Evolutionary conservation across 2,113 vertebrate genomes (phyloP), one percentile per base, ranked within the genome.

Genomic region (Elgaria multicarinata): DNA sequence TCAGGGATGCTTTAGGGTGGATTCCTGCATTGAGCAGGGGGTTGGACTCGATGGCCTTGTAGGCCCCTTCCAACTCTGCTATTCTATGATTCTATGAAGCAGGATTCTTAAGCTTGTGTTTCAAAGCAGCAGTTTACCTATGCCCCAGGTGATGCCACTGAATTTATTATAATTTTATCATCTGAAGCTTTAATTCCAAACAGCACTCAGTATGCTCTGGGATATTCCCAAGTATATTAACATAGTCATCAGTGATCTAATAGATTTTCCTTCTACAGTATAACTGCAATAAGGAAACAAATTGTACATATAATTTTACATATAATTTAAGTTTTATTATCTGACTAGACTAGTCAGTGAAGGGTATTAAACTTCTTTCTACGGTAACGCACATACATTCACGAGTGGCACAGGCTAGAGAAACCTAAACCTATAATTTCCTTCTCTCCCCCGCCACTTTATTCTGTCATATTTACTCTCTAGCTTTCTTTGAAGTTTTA

Each of bases 371-470:
- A 69, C 64, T 46, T 69, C 26, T 83, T 13, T 69, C 87, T 78
- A 3, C 8, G 74, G 26, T 46, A 90, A 66, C 39, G 77, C 62
- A 76, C 0, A 22, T 16, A 67, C n/a, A 39, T 53, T 58, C 26
- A 85, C 79, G 26, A 18, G 8, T 62, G 39, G 26, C 71, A 36
- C 0, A 0, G n/a, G 36, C 44, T 85, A 39, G 0, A 8, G 2
- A 36, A 82, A 80, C 87, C 79, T 66, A 93, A n/a, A 85, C 69
- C 50, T 86, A 77, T 42, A 92, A 66, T 86, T 16, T 82, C 36
- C 64, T 0, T 0, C 0, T 22, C 31, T 58, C 58, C 0, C 0
- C 12, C 9, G 0, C 16, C 8, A 36, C 36, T 85, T 86, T 86
- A 28, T 2, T 76, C 69, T 88, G 88, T 75, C 20, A 90, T 88